Percentiles rank a stretch among this genome's conserved stretches.
Evolutionary conservation across 2,113 vertebrate genomes (phyloP).

Genomic region (Channa maculata): DNA sequence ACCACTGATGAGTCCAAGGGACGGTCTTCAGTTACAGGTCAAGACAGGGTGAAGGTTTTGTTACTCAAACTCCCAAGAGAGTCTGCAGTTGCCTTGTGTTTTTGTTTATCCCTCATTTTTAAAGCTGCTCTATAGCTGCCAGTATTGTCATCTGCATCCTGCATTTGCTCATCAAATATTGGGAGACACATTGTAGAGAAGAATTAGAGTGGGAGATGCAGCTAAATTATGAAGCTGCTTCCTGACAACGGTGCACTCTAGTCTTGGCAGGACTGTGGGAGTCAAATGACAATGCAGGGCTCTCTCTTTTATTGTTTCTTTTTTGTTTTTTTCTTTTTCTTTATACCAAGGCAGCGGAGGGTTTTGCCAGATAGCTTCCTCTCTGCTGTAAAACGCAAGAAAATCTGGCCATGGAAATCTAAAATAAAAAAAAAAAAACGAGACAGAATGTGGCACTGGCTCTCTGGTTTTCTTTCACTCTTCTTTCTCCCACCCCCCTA

Average conservation of each 20-base stretch:
- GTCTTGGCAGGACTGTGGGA: slow-evolving; percentile 20
- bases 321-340: slow-evolving; percentile 14
- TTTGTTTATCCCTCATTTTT: not conserved
- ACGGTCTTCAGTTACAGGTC: not conserved
- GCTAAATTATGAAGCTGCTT: slow-evolving; percentile 20
- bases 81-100: not conserved
- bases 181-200: not conserved
- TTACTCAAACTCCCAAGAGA: not conserved
- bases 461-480: slow-evolving; percentile 21
- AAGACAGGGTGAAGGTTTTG: not conserved
- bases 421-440: not conserved
- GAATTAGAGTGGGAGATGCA: slow-evolving; percentile 20
- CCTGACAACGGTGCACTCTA: slow-evolving; percentile 9
- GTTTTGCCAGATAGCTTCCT: slow-evolving; percentile 25
- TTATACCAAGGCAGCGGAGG: slow-evolving; percentile 2
- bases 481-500: slow-evolving; percentile 23
- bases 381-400: slow-evolving; percentile 12
- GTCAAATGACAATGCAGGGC: slow-evolving; percentile 13
- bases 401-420: slow-evolving; percentile 38
- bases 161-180: slow-evolving; percentile 15
- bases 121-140: slow-evolving; percentile 4
- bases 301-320: slow-evolving; percentile 18
- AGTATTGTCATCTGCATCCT: not conserved
- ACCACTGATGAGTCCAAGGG: not conserved
- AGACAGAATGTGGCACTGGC: slow-evolving; percentile 25